Base-by-base conservation (phyloP, 2,888 invertebrate genomes). In the Plebejus argus region DNA sequence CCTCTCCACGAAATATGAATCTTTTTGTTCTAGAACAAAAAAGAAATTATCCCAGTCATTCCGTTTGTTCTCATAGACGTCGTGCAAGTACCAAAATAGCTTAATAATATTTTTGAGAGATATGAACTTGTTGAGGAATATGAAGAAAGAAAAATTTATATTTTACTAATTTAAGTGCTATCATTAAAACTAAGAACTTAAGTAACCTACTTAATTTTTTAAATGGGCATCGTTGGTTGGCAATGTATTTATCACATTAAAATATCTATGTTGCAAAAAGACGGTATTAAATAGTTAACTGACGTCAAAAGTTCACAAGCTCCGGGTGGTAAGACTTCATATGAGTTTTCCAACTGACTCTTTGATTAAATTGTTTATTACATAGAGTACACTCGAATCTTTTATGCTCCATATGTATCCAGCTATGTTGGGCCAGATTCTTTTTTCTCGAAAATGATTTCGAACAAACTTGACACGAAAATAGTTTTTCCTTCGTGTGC, bases 11-110 rank as follows among this genome's bases (percentile, higher is more conserved):
- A 85, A 83, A 88, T 89, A 86, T 85, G 88, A 85, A 85, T 89
- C 89, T 85, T 87, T 88, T 85, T 82, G 80, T 82, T 91, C 93
- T 93, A 93, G 88, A 93, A 93, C 92, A 93, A 91, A 93, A 77
- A 91, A 92, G 90, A 92, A 92, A 92, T 88, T 89, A 84, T 88
- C 88, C 82, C 82, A 85, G 86, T 91, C 91, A 91, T 90, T 90
- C 84, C 86, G 80, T 82, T 76, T 77, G 79, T 66, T 58, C 28
- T 76, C 74, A 75, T 53, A 39, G 39, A 39, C 39, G 39, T 45
- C 10, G 45, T 45, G 10, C 45, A 10, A 45, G 45, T 45, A 45
- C 45, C 10, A 10, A 45, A 45, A 45, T 10, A 45, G 45, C 2
- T 45, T 45, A 45, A 39, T 6, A 45, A 39, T 39, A 8, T 39